A percentile compares a stretch with the other conserved stretches of the same genome.
Conservation (phyloP, 2,888 invertebrate species). For the Pyrgus malvae region DNA sequence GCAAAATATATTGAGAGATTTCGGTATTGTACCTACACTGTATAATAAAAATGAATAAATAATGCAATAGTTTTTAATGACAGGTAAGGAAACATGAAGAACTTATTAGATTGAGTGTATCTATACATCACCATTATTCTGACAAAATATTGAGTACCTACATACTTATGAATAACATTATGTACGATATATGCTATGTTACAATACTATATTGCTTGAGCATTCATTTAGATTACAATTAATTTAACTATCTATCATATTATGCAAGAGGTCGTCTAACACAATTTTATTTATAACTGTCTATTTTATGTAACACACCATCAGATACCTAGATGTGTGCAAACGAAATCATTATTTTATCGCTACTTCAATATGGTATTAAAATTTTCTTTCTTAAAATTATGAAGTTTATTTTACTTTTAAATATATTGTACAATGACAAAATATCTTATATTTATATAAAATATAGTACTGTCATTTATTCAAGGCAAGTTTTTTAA, state of each 20-base stretch:
- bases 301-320: not conserved
- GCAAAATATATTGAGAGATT: too few relatives aligned
- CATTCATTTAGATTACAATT: slow-evolving; percentile 16
- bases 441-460: slow-evolving; percentile 25
- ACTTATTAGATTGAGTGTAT: too few relatives aligned
- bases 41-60: too few relatives aligned
- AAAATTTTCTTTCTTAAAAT: slow-evolving; percentile 18
- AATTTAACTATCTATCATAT: slow-evolving; percentile 17
- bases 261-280: slow-evolving; percentile 1
- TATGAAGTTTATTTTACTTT: slow-evolving; percentile 18
- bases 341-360: too few relatives aligned
- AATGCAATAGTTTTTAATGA: too few relatives aligned
- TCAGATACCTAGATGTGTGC: not conserved
- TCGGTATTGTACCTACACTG: too few relatives aligned
- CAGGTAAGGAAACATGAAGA: too few relatives aligned
- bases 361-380: slow-evolving; percentile 6
- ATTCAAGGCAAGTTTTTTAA: slow-evolving; percentile 19
- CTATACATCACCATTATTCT: too few relatives aligned
- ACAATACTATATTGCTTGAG: slow-evolving; percentile 21
- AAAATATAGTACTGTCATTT: slow-evolving; percentile 20
- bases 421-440: slow-evolving; percentile 19
- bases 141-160: too few relatives aligned
- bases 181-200: slow-evolving; percentile 11
- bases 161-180: too few relatives aligned
- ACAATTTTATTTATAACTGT: not conserved